Evolutionary conservation across 1,140 invertebrate species (phyloP), one percentile per base, ranked within the genome.

Genomic region (Bombus affinis): DNA sequence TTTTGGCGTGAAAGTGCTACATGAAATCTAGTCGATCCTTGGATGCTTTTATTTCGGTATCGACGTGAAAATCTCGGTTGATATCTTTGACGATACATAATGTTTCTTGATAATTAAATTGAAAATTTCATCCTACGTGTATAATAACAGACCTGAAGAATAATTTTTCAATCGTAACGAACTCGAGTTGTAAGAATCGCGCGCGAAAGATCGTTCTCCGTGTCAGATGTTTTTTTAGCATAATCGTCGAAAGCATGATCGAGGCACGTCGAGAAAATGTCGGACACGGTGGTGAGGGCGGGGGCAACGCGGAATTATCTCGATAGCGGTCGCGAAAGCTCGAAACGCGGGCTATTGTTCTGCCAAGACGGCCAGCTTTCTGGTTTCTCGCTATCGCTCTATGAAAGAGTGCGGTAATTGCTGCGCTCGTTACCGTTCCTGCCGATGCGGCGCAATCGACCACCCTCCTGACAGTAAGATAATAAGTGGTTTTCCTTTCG

Each of bases 401-500:
- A 90, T 91, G 83, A 88, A 90, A 87, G 87, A 89, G 82, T 87
- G 87, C 89, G 90, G 90, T 91, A 91, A 91, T 91, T 91, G 90
- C 90, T 77, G 90, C 80, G 89, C 90, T 91, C 90, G 90, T 91
- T 91, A 91, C 90, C 90, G 89, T 89, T 88, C 87, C 90, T 88
- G 85, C 90, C 90, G 89, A 91, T 91, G 87, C 90, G 80, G 76
- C 78, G 87, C 88, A 83, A 91, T 91, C 90, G 89, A 85, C 89
- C 81, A 90, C 90, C 89, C 87, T 89, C 85, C 87, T 89, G 90
- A 91, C 89, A 90, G 90, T 90, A 85, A 91, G 89, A 91, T 91
- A 91, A 89, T 91, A 91, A 91, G 88, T 91, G 90, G 89, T 91
- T 91, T 90, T 91, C 89, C 90, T 90, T 90, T 90, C 86, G 83